Conservation (phyloP, 2,888 invertebrate species). For the Zygaena filipendulae region DNA sequence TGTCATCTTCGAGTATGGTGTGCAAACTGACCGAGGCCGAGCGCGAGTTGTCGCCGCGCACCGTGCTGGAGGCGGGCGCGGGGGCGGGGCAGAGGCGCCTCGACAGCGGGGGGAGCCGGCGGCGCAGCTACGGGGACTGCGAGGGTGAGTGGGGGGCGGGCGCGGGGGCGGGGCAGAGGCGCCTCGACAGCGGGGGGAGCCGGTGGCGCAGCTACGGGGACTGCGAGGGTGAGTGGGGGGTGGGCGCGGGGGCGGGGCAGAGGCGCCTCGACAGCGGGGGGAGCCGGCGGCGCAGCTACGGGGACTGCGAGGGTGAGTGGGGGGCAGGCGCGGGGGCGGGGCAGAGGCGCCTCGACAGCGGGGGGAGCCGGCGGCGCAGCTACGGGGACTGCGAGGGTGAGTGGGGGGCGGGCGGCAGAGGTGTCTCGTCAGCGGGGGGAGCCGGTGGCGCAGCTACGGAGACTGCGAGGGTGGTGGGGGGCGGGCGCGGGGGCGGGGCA, state of each 20-base stretch:
- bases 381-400: conserved; percentile 42
- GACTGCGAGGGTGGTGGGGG: conserved; percentile 40
- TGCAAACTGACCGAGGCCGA: conserved; percentile 45
- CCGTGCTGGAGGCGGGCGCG: conserved; percentile 21
- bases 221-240: conserved; percentile 34
- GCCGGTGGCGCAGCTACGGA: conserved; percentile 31
- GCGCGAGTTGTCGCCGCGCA: conserved; percentile 51
- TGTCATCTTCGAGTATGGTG: conserved; percentile 15
- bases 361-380: conserved; percentile 32
- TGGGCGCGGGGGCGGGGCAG: conserved; percentile 5
- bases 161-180: conserved; percentile 6
- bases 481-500: conserved; percentile 5
- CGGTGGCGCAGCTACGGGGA: conserved; percentile 40
- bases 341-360: conserved; percentile 5
- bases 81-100: conserved; percentile 10
- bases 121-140: conserved; percentile 40
- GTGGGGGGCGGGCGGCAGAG: conserved; percentile 9
- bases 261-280: conserved; percentile 6
- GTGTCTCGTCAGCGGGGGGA: conserved; percentile 2
- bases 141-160: conserved; percentile 33
- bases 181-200: no score
- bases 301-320: conserved; percentile 38
- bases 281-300: conserved; percentile 36
- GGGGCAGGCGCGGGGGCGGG: conserved; percentile 5
- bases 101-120: not conserved